Conservation (phyloP, 1,140 invertebrate species). For the Sitobion miscanthi region DNA sequence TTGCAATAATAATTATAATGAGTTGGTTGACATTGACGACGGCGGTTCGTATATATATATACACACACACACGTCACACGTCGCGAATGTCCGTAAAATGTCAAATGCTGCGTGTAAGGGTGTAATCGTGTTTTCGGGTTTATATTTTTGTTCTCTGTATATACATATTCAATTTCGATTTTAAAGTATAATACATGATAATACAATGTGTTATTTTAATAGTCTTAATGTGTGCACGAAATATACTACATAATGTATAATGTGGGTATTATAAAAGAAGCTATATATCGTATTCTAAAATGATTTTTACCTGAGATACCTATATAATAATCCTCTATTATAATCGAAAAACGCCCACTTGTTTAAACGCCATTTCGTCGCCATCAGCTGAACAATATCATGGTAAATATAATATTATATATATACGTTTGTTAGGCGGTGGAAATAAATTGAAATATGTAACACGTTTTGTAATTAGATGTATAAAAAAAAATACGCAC, state of each 20-base stretch:
- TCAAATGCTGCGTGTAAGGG: not conserved
- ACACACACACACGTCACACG: not conserved
- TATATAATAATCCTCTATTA: not conserved
- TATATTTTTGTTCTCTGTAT: not conserved
- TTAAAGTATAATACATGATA: not conserved
- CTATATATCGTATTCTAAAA: not conserved
- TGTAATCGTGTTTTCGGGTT: not conserved
- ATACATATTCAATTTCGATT: not conserved
- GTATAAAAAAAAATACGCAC: not conserved
- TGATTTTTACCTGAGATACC: not conserved
- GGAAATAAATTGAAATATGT: not conserved
- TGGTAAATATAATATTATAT: not conserved
- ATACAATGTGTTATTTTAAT: slow-evolving; percentile 6
- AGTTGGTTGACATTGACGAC: not conserved
- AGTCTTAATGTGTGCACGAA: not conserved
- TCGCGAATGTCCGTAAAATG: not conserved
- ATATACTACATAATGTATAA: not conserved
- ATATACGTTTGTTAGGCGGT: not conserved
- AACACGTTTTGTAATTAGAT: not conserved
- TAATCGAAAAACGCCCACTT: slow-evolving; percentile 3
- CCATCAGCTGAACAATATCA: not conserved
- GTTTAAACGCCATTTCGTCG: slow-evolving; percentile 1
- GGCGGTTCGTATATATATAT: not conserved
- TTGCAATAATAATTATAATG: slow-evolving; percentile 45
- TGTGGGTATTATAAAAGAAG: not conserved